phyloP scores from a whole-genome alignment of 2,797 vertebrate genomes.

The Merluccius polli region DNA sequence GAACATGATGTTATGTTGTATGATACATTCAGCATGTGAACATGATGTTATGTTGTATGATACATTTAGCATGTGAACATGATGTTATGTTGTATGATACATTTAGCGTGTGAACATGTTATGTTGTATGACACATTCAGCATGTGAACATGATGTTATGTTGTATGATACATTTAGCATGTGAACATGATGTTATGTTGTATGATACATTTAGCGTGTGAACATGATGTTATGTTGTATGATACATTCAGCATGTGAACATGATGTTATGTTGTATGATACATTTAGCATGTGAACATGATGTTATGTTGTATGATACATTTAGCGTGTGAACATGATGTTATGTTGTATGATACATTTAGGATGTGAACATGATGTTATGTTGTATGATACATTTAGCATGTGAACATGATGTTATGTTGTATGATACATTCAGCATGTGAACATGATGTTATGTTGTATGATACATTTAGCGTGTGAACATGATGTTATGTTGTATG shows the following conservation, averaged over 20 bases:
- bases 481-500: neutral
- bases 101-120: no score
- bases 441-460: neutral
- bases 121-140: neutral
- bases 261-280: neutral
- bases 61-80: neutral
- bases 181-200: neutral
- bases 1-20: neutral
- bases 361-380: neutral
- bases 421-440: neutral
- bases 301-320: neutral
- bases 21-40: no score
- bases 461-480: no score
- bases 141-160: neutral
- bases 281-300: neutral
- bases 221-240: neutral
- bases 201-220: neutral
- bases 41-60: neutral
- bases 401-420: neutral
- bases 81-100: neutral
- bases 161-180: neutral
- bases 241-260: no score
- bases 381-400: neutral
- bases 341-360: neutral
- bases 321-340: no score